Base-by-base conservation (phyloP, 1,140 invertebrate species). In the Elymnias hypermnestra region DNA sequence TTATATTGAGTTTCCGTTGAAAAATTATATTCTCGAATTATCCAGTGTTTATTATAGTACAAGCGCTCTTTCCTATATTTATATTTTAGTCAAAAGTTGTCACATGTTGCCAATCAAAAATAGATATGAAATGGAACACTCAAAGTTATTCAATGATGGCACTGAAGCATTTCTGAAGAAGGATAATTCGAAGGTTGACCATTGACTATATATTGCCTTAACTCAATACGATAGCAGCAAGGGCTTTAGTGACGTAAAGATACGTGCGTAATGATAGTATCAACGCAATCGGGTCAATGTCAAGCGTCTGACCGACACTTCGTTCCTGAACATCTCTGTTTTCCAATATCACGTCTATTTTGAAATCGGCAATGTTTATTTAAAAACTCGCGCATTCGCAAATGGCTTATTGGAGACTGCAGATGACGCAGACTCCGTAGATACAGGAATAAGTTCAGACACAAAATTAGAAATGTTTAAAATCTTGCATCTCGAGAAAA, bases 281-380 rank as follows among this genome's bases (percentile, higher is more conserved):
- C 63, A 63, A 38, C 22, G 54, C 53, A 78, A 57, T 60, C 53
- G 48, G 72, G 72, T 66, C 72, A 78, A 72, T 78, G 72, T 73
- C 72, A 53, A 57, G 45, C 57, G 56, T 51, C 57, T 69, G 65
- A 64, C 67, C 61, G 64, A 52, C 46, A 62, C 58, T 53, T 53
- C 52, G 49, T 57, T 54, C 53, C 21, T 40, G 22, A 50, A 48
- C 61, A 60, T 66, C 58, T 54, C 25, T 17, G n/a, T 42, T 45
- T 45, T 45, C 49, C 35, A 52, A 45, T 39, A 41, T 18, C 17
- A 35, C 19, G 14, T 40, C 29, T 45, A 40, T 52, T 52, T 45
- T 52, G 38, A 43, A 52, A 46, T 53, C 28, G 42, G 25, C 37
- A 53, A 44, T 44, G 33, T 50, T 43, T 42, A 50, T 50, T 42